Evolutionary conservation across 1,140 invertebrate species (phyloP).

Genomic region (fruit fly (Drosophila melanogaster)): DNA sequence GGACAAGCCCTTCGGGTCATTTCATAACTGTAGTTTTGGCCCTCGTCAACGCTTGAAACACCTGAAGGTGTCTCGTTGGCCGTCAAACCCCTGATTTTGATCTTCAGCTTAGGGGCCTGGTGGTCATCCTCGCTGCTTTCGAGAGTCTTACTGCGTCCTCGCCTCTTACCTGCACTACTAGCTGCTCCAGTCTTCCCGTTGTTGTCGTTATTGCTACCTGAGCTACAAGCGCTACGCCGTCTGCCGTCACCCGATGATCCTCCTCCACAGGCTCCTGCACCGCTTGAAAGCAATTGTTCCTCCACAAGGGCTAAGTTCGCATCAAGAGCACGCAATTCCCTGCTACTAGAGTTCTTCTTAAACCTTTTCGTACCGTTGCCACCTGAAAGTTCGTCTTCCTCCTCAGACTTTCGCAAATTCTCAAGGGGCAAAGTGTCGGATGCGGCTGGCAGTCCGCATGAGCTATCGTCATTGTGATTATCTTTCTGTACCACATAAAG

Average conservation of each 20-base stretch:
- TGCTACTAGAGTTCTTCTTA: conserved; percentile 71
- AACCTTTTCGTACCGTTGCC: conserved; percentile 86
- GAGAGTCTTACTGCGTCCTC: conserved; percentile 81
- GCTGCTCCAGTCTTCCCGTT: conserved; percentile 72
- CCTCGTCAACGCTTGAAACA: conserved; percentile 84
- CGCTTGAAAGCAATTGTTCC: conserved; percentile 79
- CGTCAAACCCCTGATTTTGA: conserved; percentile 89
- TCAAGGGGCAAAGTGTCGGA: conserved; percentile 60
- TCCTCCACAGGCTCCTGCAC: conserved; percentile 64
- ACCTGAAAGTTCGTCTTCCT: conserved; percentile 85
- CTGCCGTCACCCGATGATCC: conserved; percentile 76
- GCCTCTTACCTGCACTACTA: conserved; percentile 76
- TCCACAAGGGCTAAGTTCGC: conserved; percentile 55
- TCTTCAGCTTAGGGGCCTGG: conserved; percentile 91
- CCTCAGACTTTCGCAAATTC: conserved; percentile 66
- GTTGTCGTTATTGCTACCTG: conserved; percentile 81
- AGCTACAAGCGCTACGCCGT: conserved; percentile 84
- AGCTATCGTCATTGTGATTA: conserved; percentile 92
- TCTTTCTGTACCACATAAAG: conserved; percentile 93
- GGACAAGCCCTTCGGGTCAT: conserved; percentile 86
- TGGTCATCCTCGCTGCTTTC: conserved; percentile 84
- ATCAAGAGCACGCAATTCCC: conserved; percentile 86
- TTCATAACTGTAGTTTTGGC: conserved; percentile 68
- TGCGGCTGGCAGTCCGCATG: conserved; percentile 84
- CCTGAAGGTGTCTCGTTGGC: conserved; percentile 80